A percentile compares a stretch with the other conserved stretches of the same genome.
These are phyloP conservation scores for Pseudomugil tenellus DNA, from an alignment of 2,797 vertebrate genomes.

Conservation along the genomic window DNA sequence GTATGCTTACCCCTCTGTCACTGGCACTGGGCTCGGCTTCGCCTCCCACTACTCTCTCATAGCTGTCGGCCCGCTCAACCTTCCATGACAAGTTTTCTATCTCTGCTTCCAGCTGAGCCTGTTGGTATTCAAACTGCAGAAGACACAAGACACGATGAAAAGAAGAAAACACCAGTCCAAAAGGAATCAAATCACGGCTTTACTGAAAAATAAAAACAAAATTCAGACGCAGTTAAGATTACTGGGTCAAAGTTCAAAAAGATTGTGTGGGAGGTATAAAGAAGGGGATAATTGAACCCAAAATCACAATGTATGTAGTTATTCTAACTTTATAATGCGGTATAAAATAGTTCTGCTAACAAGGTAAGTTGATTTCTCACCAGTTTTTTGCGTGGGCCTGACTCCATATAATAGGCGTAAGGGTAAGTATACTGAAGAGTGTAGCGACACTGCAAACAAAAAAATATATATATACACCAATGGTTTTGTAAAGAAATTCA, in stretches of 20 bases:
- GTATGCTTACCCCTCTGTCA: conserved; percentile 81
- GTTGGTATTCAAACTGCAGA: conserved; percentile 97
- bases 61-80: conserved; percentile 96
- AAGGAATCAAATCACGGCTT: neutral
- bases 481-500: neutral
- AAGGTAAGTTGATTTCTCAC: conserved; percentile 78
- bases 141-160: neutral
- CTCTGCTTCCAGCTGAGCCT: conserved; percentile 98
- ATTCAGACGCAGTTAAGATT: neutral
- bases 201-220: neutral
- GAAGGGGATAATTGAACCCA: neutral
- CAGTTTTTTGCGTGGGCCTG: conserved; percentile 97
- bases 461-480: neutral
- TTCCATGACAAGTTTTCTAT: conserved; percentile 99
- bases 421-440: conserved; percentile 99
- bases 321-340: neutral
- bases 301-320: neutral
- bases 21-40: conserved; percentile 84
- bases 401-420: conserved; percentile 99
- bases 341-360: neutral
- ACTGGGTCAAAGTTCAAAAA: neutral
- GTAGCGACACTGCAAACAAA: conserved; percentile 90
- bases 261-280: neutral
- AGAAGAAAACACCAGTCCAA: neutral
- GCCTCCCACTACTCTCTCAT: conserved; percentile 89